Base-by-base conservation (phyloP, 2,797 vertebrate species). In the Cheirogaleus major region DNA sequence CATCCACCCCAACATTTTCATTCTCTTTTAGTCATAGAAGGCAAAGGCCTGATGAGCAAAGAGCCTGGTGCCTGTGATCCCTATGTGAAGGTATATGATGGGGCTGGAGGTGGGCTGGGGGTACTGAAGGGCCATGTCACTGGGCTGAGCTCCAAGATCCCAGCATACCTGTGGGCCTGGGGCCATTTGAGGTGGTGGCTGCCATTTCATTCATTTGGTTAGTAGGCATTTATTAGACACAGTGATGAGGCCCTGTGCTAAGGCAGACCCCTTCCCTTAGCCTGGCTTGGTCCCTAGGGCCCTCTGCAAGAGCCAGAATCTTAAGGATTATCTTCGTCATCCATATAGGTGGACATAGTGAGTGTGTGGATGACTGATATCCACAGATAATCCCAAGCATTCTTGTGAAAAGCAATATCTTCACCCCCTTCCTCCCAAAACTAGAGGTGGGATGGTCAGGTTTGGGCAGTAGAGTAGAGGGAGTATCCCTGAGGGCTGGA, bases 11-110 rank as follows among this genome's bases (percentile, higher is more conserved):
- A 91, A 93, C 45, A 35, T 89, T 95, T 85, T 52, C 0, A 0
- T 97, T 98, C 97, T 88, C 32, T 98, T 97, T 91, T 95, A 99
- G 99, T 99, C 96, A 98, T 99, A 96, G 99, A 99, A 98, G 99
- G 99, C 6, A 99, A 98, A 97, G 98, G 97, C 83, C 98, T 99
- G 91, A 96, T 98, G 96, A 98, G 97, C 59, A 97, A 98, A 10
- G 96, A 98, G 78, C 93, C 96, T 55, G 96, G 88, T 32, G 70
- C 50, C 8, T 99, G 99, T 25, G 95, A 99, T 98, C 98, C 99
- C 85, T 99, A 99, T 0, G 99, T 99, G 82, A 99, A 99, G 99
- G 99, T 99, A 97, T 22, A 89, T 95, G 41, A 48, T 48, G 83
- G 45, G 30, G 30, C 65, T 79, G 0, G 1, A 89, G 70, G 63